Percentiles rank a stretch among this genome's conserved stretches.
Evolutionary conservation across 2,113 vertebrate genomes (phyloP).

Genomic region (Mandrillus leucophaeus): DNA sequence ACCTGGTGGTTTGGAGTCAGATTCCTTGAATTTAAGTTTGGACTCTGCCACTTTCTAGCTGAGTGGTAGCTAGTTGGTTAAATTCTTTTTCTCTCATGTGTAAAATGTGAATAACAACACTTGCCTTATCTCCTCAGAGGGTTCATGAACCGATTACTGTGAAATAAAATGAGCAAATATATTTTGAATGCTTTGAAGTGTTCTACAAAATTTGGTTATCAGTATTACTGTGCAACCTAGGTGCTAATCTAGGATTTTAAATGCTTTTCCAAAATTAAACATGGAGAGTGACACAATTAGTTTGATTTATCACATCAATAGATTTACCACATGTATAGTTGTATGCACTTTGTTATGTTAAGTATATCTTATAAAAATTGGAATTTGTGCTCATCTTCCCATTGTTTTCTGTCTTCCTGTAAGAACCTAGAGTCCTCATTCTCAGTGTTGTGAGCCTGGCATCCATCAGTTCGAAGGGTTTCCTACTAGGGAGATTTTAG

Average conservation of each 20-base stretch:
- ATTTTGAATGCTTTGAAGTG: background rate
- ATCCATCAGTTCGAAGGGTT: background rate
- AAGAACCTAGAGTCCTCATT: background rate
- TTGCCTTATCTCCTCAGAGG: background rate
- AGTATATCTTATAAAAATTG: background rate
- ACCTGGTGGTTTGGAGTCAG: background rate
- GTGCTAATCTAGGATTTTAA: background rate
- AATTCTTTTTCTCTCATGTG: background rate
- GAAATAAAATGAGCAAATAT: background rate
- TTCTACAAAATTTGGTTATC: background rate
- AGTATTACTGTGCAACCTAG: background rate
- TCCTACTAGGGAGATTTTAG: background rate
- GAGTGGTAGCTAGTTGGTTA: background rate
- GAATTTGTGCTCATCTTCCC: background rate
- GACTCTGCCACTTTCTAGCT: background rate
- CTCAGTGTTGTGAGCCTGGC: background rate
- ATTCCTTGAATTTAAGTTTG: background rate
- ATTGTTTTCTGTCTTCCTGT: background rate
- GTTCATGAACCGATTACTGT: background rate
- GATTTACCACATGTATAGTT: background rate
- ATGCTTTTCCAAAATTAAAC: constrained; percentile 11
- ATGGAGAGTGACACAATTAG: background rate
- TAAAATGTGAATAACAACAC: constrained; percentile 28
- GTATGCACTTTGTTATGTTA: background rate
- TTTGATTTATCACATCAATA: background rate